These are phyloP conservation scores for Tricholaema leucomelas DNA, from an alignment of 2,113 vertebrate genomes.

Conservation along the genomic window DNA sequence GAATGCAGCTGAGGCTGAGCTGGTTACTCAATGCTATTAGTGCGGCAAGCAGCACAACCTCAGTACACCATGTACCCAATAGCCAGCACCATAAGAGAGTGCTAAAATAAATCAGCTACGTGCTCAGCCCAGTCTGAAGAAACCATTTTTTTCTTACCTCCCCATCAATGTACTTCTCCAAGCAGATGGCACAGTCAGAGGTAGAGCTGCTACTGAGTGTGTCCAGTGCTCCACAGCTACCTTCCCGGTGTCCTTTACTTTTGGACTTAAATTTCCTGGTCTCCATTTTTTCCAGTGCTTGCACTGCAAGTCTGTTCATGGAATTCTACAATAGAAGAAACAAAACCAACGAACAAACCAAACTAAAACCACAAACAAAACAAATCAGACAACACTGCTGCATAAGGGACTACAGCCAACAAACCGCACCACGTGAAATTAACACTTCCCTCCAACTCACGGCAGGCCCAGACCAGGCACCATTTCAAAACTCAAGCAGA, in stretches of 20 bases:
- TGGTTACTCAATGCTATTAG: background rate
- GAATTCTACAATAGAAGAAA: constrained; percentile 84
- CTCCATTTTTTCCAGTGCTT: constrained; percentile 98
- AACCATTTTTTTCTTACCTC: constrained; percentile 81
- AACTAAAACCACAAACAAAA: background rate
- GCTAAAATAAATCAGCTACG: background rate
- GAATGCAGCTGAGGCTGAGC: background rate
- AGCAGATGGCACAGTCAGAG: constrained; percentile 98
- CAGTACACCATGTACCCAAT: background rate
- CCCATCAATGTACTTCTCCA: constrained; percentile 97
- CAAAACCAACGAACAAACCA: background rate
- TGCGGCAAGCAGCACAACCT: background rate
- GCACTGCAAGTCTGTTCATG: constrained; percentile 96
- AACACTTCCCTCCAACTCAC: background rate
- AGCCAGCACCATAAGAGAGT: rapidly evolving
- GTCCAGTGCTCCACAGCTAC: constrained; percentile 88
- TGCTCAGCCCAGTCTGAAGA: background rate
- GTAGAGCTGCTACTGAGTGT: constrained; percentile 96
- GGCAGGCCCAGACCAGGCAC: background rate
- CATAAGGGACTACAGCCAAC: background rate
- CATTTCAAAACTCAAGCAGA: background rate
- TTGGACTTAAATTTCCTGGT: constrained; percentile 97
- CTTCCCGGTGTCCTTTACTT: constrained; percentile 88
- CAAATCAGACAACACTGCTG: background rate
- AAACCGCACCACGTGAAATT: background rate